Base-by-base conservation (phyloP, 2,797 vertebrate species). In the Selene dorsalis region DNA sequence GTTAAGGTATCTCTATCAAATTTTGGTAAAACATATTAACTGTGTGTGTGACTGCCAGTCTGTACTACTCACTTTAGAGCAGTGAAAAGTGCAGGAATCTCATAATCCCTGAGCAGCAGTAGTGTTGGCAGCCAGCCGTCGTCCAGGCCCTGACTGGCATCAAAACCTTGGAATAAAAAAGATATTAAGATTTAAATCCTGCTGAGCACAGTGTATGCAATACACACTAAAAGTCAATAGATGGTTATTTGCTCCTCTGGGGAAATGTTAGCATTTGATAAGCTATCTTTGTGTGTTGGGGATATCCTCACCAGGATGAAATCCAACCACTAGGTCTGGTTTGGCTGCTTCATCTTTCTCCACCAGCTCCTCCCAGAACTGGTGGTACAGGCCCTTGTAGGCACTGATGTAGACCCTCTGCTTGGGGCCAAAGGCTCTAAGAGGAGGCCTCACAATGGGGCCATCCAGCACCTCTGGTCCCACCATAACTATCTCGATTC, bases 301-400 rank as follows among this genome's bases (percentile, higher is more conserved):
- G 0, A 85, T 87, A 72, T 76, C 41, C 83, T 92, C 89, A 99
- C 97, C 97, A 1, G 97, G 98, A 81, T 99, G 94, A 84, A 98
- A 99, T 65, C 96, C 97, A 16, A 97, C 95, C 77, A 98, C 97
- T 57, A 98, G 87, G 74, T 98, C 95, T 0, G 97, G 97, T 65
- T 85, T 95, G 16, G 95, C 78, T 0, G 94, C 95, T 77, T 94
- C 92, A 75, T 95, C 93, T 50, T 92, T 97, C 91, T 98, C 97
- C 89, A 98, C 94, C 0, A 96, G 81, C 4, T 96, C 96, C 85
- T 99, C 98, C 97, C 97, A 99, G 93, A 98, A 99, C 84, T 97
- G 90, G 0, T 99, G 98, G 83, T 98, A 99, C 57, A 95, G 91
- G 3, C 50, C 96, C 79, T 94, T 97, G 82, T 96, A 96, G 82